Base-by-base conservation (phyloP, 2,113 vertebrate genomes). In the Pseudolaguvia tuberculata region DNA sequence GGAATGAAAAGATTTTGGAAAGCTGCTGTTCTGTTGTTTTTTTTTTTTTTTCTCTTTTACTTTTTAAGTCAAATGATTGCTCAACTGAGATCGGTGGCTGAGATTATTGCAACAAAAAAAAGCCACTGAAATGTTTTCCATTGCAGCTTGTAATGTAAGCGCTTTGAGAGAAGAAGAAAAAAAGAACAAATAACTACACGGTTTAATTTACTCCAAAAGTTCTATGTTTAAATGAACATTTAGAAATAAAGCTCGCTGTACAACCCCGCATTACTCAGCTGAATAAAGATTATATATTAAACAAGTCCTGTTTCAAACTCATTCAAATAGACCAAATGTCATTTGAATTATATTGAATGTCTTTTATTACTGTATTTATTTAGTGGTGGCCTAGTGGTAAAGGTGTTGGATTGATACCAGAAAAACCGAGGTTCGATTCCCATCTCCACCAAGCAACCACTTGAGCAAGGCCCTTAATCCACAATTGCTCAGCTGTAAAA, bases 241-340 rank as follows among this genome's bases (percentile, higher is more conserved):
- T 90, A 88, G 83, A 87, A 90, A 53, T 55, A 85, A 91, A 89
- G 90, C 92, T 93, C 93, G 92, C 92, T 93, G 92, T 94, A 94
- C 92, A 92, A 93, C 91, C 88, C 88, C 92, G 90, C 91, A 87
- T 93, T 93, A 92, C 88, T 92, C 88, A 88, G 88, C 89, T 92
- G 91, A 93, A 92, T 94, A 94, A 94, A 94, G 88, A 92, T 89
- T 89, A 91, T 89, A 91, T 91, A 92, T 93, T 92, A 90, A 89
- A 90, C 89, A 91, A 87, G 88, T 80, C 57, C 18, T 5, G 1
- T 70, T 27, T 69, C n/a, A n/a, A n/a, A n/a, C n/a, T n/a, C n/a
- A n/a, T n/a, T n/a, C n/a, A n/a, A n/a, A n/a, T n/a, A n/a, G n/a
- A n/a, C n/a, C n/a, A n/a, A n/a, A n/a, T n/a, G n/a, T n/a, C n/a